Percentiles rank a stretch among this genome's conserved stretches.
These are phyloP conservation scores for Tetramorium parvispinum DNA, from an alignment of 1,140 invertebrate genomes.

Conservation along the genomic window DNA sequence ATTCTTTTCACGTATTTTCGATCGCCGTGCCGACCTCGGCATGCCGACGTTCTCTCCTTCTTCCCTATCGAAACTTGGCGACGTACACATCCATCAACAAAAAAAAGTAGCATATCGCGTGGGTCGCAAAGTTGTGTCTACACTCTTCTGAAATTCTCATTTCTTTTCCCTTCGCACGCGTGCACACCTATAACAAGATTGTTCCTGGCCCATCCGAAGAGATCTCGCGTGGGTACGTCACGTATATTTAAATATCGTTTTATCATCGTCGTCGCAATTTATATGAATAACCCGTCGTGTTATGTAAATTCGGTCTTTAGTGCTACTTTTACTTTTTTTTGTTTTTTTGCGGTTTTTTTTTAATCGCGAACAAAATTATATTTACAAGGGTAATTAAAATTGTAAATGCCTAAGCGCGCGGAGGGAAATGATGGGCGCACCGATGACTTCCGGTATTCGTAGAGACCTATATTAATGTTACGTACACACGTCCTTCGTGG, in stretches of 20 bases:
- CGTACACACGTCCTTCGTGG: constrained; percentile 31
- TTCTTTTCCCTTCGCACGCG: not conserved
- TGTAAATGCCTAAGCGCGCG: not conserved
- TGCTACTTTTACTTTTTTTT: not conserved
- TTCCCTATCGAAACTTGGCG: not conserved
- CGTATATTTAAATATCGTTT: constrained; percentile 36
- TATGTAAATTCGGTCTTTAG: not conserved
- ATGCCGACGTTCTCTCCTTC: not conserved
- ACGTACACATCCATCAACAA: constrained; percentile 5
- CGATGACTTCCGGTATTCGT: constrained; percentile 18
- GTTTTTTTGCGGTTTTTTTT: not conserved
- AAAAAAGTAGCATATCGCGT: constrained; percentile 1
- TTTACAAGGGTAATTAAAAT: not conserved
- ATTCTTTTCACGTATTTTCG: constrained; percentile 30
- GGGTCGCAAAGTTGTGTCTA: constrained; percentile 8
- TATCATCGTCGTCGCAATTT: not conserved
- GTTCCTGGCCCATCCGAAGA: not conserved
- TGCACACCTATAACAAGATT: constrained; percentile 2
- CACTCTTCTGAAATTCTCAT: not conserved
- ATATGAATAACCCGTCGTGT: not conserved
- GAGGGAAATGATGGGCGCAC: constrained; percentile 5
- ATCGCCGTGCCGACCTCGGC: not conserved
- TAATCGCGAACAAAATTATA: too few species aligned
- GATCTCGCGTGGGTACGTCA: not conserved
- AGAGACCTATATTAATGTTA: constrained; percentile 16